A percentile compares a stretch with the other conserved stretches of the same genome.
phyloP scores from a whole-genome alignment of 2,113 vertebrate genomes.

The Thalassoma bifasciatum region DNA sequence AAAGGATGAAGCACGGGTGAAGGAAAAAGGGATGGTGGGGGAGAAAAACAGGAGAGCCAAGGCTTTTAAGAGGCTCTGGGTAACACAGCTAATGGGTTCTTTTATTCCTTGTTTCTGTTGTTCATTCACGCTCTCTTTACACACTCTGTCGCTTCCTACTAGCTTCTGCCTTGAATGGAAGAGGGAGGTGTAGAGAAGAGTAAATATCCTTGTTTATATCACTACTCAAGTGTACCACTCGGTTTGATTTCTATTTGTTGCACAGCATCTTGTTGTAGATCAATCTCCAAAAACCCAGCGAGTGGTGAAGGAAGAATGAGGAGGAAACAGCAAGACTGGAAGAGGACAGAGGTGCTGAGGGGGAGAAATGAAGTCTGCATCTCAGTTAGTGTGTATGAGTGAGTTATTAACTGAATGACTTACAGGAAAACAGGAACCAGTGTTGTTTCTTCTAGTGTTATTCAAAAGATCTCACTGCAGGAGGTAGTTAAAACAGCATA shows the following conservation, averaged over 20 bases:
- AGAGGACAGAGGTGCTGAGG: not conserved
- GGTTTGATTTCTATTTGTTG: not conserved
- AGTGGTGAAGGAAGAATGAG: not conserved
- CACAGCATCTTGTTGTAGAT: not conserved
- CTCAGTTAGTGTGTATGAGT: too few relatives aligned
- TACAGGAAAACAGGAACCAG: too few relatives aligned
- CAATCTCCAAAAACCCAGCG: not conserved
- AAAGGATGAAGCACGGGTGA: not conserved
- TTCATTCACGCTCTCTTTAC: slow-evolving; percentile 56
- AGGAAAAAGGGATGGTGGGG: not conserved
- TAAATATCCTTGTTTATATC: slow-evolving; percentile 29
- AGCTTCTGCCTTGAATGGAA: slow-evolving; percentile 42
- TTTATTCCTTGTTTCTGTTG: slow-evolving; percentile 41
- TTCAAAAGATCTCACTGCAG: too few relatives aligned
- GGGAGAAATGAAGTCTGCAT: too few relatives aligned
- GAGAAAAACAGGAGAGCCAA: slow-evolving; percentile 22
- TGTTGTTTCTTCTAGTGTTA: too few relatives aligned
- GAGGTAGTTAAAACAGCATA: too few relatives aligned
- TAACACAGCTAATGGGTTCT: slow-evolving; percentile 56
- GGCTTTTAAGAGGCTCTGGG: slow-evolving; percentile 56
- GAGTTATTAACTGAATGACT: too few relatives aligned
- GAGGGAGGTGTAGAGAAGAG: slow-evolving; percentile 8
- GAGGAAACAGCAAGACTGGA: not conserved
- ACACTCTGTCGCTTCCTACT: slow-evolving; percentile 54
- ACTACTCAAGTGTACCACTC: not conserved